phyloP scores from a whole-genome alignment of 2,113 vertebrate genomes.

The Poeciliopsis retropinna region DNA sequence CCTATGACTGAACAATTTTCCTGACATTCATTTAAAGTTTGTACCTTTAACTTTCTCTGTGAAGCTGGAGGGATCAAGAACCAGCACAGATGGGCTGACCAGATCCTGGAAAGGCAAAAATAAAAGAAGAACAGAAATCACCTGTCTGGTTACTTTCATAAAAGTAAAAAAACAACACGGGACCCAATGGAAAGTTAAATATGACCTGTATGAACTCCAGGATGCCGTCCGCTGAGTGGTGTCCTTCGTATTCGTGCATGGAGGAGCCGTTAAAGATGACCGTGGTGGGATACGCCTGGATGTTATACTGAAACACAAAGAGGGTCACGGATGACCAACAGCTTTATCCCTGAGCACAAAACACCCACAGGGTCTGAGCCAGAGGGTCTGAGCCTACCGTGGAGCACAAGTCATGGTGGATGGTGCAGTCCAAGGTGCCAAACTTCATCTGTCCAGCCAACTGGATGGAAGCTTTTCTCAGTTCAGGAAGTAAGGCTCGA shows the following conservation, averaged over 20 bases:
- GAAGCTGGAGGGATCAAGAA: constrained; percentile 87
- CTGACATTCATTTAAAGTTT: neutral
- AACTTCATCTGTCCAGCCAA: constrained; percentile 92
- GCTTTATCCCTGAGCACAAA: too few species aligned
- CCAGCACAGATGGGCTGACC: constrained; percentile 87
- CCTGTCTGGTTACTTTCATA: neutral
- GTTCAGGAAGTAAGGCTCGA: constrained; percentile 91
- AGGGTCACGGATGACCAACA: neutral
- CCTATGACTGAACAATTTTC: too few species aligned
- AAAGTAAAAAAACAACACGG: neutral
- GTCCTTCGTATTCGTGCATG: constrained; percentile 93
- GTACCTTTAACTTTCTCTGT: constrained; percentile 74
- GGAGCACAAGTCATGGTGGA: constrained; percentile 92
- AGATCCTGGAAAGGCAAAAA: constrained; percentile 85
- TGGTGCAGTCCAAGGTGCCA: constrained; percentile 94
- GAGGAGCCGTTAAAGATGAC: constrained; percentile 94
- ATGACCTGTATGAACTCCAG: constrained; percentile 95
- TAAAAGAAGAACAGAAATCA: neutral
- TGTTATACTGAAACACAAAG: constrained; percentile 86
- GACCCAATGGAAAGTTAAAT: neutral
- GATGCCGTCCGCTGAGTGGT: constrained; percentile 93
- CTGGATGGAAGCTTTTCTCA: constrained; percentile 95
- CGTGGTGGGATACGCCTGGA: constrained; percentile 96
- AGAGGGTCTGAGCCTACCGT: constrained; percentile 76
- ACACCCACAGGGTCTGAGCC: neutral